Evolutionary conservation across 2,113 vertebrate species (phyloP), one percentile per base, ranked within the genome.

Genomic region (Campylomormyrus tamandua): DNA sequence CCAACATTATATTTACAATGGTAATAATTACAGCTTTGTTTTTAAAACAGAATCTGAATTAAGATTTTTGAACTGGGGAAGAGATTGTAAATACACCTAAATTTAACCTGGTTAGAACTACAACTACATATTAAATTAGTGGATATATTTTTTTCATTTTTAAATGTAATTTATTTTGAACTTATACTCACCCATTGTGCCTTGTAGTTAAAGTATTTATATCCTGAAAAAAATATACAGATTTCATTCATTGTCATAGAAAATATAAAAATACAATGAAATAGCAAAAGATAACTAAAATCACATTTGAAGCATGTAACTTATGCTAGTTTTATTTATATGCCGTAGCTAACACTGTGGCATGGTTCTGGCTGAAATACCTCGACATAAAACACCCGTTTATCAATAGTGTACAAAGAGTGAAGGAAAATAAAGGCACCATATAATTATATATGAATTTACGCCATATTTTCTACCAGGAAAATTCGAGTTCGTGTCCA

Each of bases 121-220:
- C 31, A 80, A 42, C 31, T 42, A 80, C 70, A 42, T 70, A 39
- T 80, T 39, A 42, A 19, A 42, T 35, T 39, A 42, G 35, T 5
- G 5, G 1, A 1, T 70, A 42, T 42, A 42, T 31, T 31, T 31
- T 11, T 31, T 31, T 3, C 2, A 66, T 27, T 70, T 70, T 83
- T 6, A 21, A 83, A 31, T 17, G 8, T 1, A 10, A 31, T 45
- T 83, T 53, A 53, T 48, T 46, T 46, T 45, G 21, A n/a, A 48
- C 49, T 66, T 49, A 17, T 84, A 85, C 89, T 84, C 19, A 89
- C 89, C 89, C 89, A 89, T 89, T 42, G 49, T 89, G 48, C 52
- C 77, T 84, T 89, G 39, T 48, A 45, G 49, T 84, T 17, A 66
- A 48, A 52, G 31, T 62, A 50, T 27, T 85, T 53, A 42, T 80